These are phyloP conservation scores for Phyto melanocephala DNA, from an alignment of 2,888 invertebrate genomes.

Conservation along the genomic window DNA sequence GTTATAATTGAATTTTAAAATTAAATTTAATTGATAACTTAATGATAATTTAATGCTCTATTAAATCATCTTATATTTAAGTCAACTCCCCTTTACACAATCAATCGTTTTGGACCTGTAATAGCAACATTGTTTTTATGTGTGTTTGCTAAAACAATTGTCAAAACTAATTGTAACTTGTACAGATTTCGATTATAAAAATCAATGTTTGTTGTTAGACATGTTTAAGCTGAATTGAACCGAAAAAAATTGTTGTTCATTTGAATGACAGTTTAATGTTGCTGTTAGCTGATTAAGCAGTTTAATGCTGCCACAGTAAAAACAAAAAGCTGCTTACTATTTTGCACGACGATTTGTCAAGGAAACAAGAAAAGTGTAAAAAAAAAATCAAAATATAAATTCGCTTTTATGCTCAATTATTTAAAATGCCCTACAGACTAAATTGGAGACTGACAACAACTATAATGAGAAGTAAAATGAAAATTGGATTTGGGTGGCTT, in stretches of 20 bases:
- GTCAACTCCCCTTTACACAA: neutral
- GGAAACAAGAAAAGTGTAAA: slow-evolving; percentile 8
- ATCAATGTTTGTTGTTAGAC: slow-evolving; percentile 20
- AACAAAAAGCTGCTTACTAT: slow-evolving; percentile 41
- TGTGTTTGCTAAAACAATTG: slow-evolving; percentile 29
- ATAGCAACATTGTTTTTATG: no score
- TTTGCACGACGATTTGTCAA: slow-evolving; percentile 55
- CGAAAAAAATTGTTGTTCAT: slow-evolving; percentile 32
- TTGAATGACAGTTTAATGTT: slow-evolving; percentile 60
- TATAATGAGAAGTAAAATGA: no score
- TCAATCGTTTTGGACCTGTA: neutral
- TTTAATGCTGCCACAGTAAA: slow-evolving; percentile 36
- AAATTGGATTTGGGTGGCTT: no score
- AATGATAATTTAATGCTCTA: slow-evolving; percentile 45
- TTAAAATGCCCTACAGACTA: neutral
- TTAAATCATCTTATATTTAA: slow-evolving; percentile 42
- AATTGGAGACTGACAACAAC: neutral
- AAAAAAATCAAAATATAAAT: slow-evolving; percentile 31
- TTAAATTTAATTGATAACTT: slow-evolving; percentile 31
- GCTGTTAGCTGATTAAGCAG: slow-evolving; percentile 59
- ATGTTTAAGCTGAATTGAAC: neutral
- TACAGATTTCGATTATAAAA: slow-evolving; percentile 21
- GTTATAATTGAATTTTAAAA: slow-evolving; percentile 32
- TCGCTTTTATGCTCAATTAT: slow-evolving; percentile 37
- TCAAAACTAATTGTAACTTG: slow-evolving; percentile 52